Evolutionary conservation across 2,797 vertebrate species (phyloP), one percentile per base, ranked within the genome.

Genomic region (Schizopygopsis pylzovi): DNA sequence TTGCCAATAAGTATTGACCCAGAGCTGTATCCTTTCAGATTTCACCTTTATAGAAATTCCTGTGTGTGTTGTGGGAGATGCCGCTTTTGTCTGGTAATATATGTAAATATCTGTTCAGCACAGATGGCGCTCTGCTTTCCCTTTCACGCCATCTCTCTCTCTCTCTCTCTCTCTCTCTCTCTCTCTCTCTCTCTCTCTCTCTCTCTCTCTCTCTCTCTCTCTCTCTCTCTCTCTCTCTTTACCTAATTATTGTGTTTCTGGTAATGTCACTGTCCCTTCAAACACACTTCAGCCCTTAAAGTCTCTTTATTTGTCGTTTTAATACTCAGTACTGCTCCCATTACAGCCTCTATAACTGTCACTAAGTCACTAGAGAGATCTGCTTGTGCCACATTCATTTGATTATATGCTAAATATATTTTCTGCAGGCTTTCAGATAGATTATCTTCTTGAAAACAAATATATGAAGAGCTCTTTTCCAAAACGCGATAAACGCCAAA

Each of bases 51-150:
- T 45, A 56, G 39, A 70, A 28, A 43, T 79, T 65, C 33, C 45
- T 52, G 28, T 41, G 76, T 84, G 43, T 79, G 73, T 79, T 79
- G 49, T 85, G 75, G 45, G 73, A 59, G 76, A 79, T 67, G 65
- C 43, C 79, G 83, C 52, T 28, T 85, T 85, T 85, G 47, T 85
- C 83, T 85, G 63, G 63, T 61, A 59, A 84, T 59, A 79, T 79
- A 79, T 79, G 65, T 79, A 85, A 85, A 85, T 79, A 79, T 84
- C 83, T 70, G 52, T 49, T 61, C 18, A 18, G 83, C 65, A 79
- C 83, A 85, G 83, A 85, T 85, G 76, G 76, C 41, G 45, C 39
- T 79, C 41, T 79, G 75, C 49, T 77, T 72, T 83, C 56, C 20
- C 47, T 84, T 85, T 85, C 67, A 13, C 83, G 72, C 83, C 49